Evolutionary conservation across 2,888 invertebrate species (phyloP).

Genomic region (Heliothis peltigera): DNA sequence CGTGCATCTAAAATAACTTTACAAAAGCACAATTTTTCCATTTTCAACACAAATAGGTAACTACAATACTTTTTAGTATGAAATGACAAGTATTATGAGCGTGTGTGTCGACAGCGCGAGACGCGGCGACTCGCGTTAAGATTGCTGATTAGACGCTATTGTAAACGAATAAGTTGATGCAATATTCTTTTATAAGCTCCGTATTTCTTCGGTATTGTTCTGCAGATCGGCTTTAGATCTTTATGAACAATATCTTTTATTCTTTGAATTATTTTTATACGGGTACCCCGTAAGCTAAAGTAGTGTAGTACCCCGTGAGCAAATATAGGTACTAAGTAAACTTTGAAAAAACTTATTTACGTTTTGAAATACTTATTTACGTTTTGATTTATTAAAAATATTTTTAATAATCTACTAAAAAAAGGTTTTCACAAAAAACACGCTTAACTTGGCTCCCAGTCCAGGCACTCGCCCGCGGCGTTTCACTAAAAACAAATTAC

Average conservation of each 20-base stretch:
- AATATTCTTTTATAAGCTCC: constrained; percentile 17
- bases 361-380: too few relatives aligned
- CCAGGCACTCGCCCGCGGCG: neutral
- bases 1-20: too few relatives aligned
- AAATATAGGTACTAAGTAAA: too few relatives aligned
- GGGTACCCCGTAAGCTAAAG: too few relatives aligned
- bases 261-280: neutral
- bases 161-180: constrained; percentile 25
- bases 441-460: too few relatives aligned
- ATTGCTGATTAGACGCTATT: constrained; percentile 20
- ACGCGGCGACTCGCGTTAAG: constrained; percentile 16
- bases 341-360: too few relatives aligned
- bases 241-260: neutral
- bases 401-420: too few relatives aligned
- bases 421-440: neutral
- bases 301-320: too few relatives aligned
- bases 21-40: too few relatives aligned
- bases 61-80: constrained; percentile 8
- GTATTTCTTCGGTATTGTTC: constrained; percentile 10
- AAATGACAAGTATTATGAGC: constrained; percentile 1
- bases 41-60: neutral
- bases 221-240: constrained; percentile 2
- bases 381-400: too few relatives aligned
- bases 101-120: neutral
- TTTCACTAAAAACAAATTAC: neutral